Base-by-base conservation (phyloP, 2,797 vertebrate genomes). In the Halcyon badia region DNA sequence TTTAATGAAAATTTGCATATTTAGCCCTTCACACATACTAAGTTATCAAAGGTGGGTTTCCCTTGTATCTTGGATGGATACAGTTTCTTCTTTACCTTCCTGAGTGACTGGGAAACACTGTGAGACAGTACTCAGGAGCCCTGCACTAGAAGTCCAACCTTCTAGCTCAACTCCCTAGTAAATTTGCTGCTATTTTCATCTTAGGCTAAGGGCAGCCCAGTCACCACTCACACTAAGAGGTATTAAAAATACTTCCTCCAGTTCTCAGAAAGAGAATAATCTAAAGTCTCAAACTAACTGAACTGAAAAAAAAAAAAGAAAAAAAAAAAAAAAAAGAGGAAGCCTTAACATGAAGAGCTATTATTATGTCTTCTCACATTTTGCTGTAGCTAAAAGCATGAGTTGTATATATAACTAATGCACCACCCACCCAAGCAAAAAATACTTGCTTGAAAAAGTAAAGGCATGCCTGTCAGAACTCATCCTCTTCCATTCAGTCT, bases 181-280 rank as follows among this genome's bases (percentile, higher is more conserved):
- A 95, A 95, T 79, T 72, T 89, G 76, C 35, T 85, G 37, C 83
- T 96, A 54, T 97, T 95, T 96, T 92, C 70, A 88, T 83, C 51
- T 35, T 77, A 84, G 24, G 60, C 35, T 39, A 83, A 95, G 91
- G 97, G 84, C 97, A 97, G 80, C 95, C 96, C 89, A 91, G 77
- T 83, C 83, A 84, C 77, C 92, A 78, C 62, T 96, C 44, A 68
- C 77, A 54, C 37, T 33, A 33, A 68, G 35, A 26, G 75, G 62
- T 95, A 77, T 93, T 83, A 94, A 93, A 97, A 83, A 75, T 69
- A 91, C 87, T 96, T 97, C 71, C 92, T 77, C 92, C 61, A 57
- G 85, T 97, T 98, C 94, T 97, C 97, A 98, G 97, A 97, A 97
- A 97, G 91, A 94, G 95, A 94, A 93, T 87, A 84, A 94, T 77